A percentile compares a stretch with the other conserved stretches of the same genome.
Evolutionary conservation across 92 coral and sea anemone genomes (phyloP).

Genomic region (Epizoanthus illoricatus): DNA sequence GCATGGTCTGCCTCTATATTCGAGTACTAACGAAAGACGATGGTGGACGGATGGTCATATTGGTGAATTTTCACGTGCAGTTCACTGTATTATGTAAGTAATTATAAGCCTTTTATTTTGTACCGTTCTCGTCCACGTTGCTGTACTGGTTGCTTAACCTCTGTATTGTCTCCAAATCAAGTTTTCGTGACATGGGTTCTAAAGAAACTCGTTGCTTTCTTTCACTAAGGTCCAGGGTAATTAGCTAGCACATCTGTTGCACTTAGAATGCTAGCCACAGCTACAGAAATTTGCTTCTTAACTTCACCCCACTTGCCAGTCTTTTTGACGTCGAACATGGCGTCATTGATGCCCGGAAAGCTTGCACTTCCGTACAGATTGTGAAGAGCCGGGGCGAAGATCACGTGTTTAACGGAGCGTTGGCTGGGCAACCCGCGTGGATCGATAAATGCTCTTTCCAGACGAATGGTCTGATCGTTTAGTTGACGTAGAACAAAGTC

Average conservation of each 20-base stretch:
- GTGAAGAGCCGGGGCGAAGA: slow-evolving; percentile 32
- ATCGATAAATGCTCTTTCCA: slow-evolving; percentile 37
- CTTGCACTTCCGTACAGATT: slow-evolving; percentile 20
- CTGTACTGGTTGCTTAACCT: no score
- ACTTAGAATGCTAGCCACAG: slow-evolving; percentile 30
- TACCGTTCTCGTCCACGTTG: no score
- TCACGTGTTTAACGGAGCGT: slow-evolving; percentile 20
- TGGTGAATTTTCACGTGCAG: no score
- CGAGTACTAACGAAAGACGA: no score
- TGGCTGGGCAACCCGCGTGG: slow-evolving; percentile 33
- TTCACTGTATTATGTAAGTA: no score
- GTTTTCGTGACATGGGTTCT: not conserved
- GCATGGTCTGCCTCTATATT: no score
- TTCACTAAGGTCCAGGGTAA: not conserved
- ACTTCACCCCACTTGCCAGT: slow-evolving; percentile 23
- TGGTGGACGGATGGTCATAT: no score
- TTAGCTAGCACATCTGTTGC: slow-evolving; percentile 24
- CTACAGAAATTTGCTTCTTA: slow-evolving; percentile 21
- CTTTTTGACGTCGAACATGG: not conserved
- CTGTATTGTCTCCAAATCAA: not conserved
- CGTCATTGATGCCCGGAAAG: slow-evolving; percentile 32
- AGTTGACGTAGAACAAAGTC: slow-evolving; percentile 18
- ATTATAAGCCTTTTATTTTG: no score
- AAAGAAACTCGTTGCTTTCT: not conserved
- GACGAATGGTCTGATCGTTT: slow-evolving; percentile 36